Conservation (phyloP, 2,113 vertebrate genomes). For the Chionomys nivalis region DNA sequence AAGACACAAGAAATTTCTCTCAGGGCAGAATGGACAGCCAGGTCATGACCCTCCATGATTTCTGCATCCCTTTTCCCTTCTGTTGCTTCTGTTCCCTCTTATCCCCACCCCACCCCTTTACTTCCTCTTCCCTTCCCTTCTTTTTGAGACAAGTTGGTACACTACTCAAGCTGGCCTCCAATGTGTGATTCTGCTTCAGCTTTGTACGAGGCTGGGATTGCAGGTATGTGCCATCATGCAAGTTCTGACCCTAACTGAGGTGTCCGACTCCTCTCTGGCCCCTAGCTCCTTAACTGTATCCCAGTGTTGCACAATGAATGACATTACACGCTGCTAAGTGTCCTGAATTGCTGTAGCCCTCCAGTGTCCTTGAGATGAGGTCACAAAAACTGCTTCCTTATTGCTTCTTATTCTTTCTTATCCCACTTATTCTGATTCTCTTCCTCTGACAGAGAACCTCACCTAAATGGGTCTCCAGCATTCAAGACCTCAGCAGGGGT, state of each 20-base stretch:
- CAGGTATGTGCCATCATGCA: neutral
- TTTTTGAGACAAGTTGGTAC: neutral
- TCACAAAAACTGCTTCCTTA: neutral
- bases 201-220: neutral
- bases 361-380: neutral
- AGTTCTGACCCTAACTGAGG: neutral
- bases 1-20: neutral
- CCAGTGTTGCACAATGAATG: neutral
- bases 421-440: neutral
- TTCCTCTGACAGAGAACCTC: neutral
- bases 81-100: neutral
- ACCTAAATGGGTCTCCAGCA: neutral
- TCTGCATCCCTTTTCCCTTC: too few relatives aligned
- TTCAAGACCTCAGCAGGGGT: neutral
- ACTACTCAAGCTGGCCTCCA: neutral
- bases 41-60: too few relatives aligned
- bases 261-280: neutral
- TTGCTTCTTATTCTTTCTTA: neutral
- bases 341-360: neutral
- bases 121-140: neutral
- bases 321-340: neutral
- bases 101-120: neutral
- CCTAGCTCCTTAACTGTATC: neutral
- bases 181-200: neutral
- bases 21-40: neutral